Evolutionary conservation across 2,888 invertebrate genomes (phyloP).

Genomic region (Acholoe squamosa): DNA sequence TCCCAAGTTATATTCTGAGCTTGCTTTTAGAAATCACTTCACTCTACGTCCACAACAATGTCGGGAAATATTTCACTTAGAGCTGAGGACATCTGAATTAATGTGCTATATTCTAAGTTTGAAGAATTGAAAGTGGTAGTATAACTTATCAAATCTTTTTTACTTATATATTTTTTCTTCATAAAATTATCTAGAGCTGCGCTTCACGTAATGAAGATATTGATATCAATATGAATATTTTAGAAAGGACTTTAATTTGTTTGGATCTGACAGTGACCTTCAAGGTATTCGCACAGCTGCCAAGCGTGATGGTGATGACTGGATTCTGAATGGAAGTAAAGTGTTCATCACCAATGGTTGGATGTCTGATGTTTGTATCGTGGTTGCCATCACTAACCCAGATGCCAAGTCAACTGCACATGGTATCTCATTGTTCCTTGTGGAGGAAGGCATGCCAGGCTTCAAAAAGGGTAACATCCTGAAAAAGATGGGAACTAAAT

Average conservation of each 20-base stretch:
- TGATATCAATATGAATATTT: constrained; percentile 4
- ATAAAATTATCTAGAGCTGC: not conserved
- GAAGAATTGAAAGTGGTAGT: too few relatives aligned
- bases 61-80: too few relatives aligned
- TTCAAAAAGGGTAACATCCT: constrained; percentile 83
- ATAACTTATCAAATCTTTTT: too few relatives aligned
- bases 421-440: constrained; percentile 84
- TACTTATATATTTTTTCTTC: not conserved
- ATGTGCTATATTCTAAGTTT: too few relatives aligned
- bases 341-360: constrained; percentile 84
- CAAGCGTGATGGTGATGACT: constrained; percentile 83
- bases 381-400: constrained; percentile 83
- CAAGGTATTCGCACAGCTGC: constrained; percentile 84
- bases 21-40: too few relatives aligned
- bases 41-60: too few relatives aligned
- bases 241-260: not conserved
- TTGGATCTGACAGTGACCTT: constrained; percentile 80
- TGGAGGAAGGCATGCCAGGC: constrained; percentile 83
- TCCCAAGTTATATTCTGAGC: too few relatives aligned
- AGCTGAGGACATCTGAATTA: too few relatives aligned
- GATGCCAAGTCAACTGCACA: constrained; percentile 83
- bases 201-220: not conserved
- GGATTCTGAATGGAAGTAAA: constrained; percentile 84
- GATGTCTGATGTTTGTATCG: constrained; percentile 83
- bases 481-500: constrained; percentile 83